A percentile compares a stretch with the other conserved stretches of the same genome.
phyloP scores from a whole-genome alignment of 2,797 vertebrate species.

The Pipistrellus kuhlii region DNA sequence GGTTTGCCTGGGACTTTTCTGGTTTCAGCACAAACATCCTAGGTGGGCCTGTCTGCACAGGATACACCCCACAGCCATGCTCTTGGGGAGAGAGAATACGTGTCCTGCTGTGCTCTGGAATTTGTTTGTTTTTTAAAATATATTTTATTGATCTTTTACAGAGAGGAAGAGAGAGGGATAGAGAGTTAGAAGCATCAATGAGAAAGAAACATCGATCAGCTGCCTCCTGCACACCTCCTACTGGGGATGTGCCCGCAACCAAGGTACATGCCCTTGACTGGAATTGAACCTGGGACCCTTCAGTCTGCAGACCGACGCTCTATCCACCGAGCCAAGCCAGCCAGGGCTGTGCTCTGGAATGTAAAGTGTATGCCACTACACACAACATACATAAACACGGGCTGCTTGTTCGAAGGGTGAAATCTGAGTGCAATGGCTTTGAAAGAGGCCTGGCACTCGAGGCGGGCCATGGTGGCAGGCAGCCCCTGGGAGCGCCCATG shows the following conservation, averaged over 20 bases:
- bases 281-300: no score
- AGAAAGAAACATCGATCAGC: no score
- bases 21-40: background rate
- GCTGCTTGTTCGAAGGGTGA: background rate
- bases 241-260: no score
- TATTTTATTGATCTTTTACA: no score
- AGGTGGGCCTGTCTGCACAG: background rate
- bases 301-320: no score
- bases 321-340: no score
- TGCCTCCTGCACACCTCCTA: no score
- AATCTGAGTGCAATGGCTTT: background rate
- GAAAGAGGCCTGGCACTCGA: background rate
- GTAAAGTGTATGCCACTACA: rapidly evolving
- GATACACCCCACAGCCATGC: rapidly evolving
- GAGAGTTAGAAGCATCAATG: no score
- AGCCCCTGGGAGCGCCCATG: background rate
- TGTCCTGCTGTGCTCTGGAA: rapidly evolving
- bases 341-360: rapidly evolving
- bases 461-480: background rate
- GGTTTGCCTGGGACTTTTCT: background rate
- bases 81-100: rapidly evolving
- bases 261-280: no score
- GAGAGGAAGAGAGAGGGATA: no score
- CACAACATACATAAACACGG: rapidly evolving
- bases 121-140: no score